phyloP scores from a whole-genome alignment of 2,888 invertebrate genomes.

The Pristionchus arcanus region DNA sequence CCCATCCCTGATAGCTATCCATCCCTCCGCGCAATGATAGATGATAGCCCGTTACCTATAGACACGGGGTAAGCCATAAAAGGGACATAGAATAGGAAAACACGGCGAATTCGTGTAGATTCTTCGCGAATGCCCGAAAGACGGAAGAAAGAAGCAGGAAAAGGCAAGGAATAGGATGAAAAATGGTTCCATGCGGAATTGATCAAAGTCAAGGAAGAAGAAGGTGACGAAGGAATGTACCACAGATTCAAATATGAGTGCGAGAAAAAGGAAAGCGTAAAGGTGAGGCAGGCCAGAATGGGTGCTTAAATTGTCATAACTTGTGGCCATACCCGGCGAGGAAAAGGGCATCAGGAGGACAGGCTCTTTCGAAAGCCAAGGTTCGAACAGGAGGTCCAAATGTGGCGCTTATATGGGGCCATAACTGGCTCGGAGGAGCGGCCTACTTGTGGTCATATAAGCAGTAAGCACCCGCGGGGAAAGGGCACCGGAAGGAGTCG shows the following conservation, averaged over 20 bases:
- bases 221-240: background rate
- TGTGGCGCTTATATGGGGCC: too few species aligned
- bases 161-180: constrained; percentile 20
- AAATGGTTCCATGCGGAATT: constrained; percentile 45
- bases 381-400: too few species aligned
- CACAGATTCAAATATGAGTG: background rate
- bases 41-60: background rate
- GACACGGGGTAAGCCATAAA: background rate
- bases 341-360: background rate
- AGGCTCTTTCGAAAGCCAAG: background rate
- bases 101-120: background rate
- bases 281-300: background rate
- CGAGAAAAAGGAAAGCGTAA: background rate
- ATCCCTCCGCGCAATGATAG: constrained; percentile 3
- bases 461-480: background rate
- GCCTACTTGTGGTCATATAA: constrained; percentile 37
- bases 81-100: background rate
- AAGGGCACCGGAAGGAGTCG: background rate
- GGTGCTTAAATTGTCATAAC: background rate
- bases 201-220: background rate
- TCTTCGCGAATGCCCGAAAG: background rate
- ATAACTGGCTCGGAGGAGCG: background rate
- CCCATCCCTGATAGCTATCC: background rate
- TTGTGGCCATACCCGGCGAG: background rate
- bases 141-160: background rate